Evolutionary conservation across 1,140 invertebrate genomes (phyloP), one percentile per base, ranked within the genome.

Genomic region (Paracyclopina nana): DNA sequence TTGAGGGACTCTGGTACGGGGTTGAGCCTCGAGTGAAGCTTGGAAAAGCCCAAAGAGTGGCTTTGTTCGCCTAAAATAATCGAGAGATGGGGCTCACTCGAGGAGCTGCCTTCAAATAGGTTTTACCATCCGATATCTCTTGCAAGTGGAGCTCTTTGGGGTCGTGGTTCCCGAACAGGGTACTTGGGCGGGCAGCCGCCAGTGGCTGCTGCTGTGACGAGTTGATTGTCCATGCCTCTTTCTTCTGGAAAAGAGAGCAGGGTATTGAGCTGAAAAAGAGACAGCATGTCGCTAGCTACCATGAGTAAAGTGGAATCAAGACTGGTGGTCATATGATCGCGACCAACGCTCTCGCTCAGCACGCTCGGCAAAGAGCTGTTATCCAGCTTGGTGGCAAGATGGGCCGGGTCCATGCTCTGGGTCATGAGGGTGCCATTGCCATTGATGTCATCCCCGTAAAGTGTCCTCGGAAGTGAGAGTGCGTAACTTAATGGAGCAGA

Each of bases 1-100:
- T 50, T 50, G 14, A 50, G 25, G 2, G 48, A 50, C 38, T 50
- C 48, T 14, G 48, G 48, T 24, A 50, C 29, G 14, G 48, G 28
- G 25, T 50, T 50, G 11, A 50, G 34, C 5, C 30, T 12, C 29
- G 12, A 28, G 24, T 48, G 45, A 28, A 48, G 45, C 14, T 27
- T 25, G 14, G 24, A 14, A 28, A 28, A 48, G n/a, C 12, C 6
- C 28, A 16, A 28, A 27, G 42, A 4, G 16, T 44, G 42, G 12
- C 16, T 24, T 24, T 20, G 24, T 6, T 44, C 42, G 24, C 5
- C 42, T 44, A 14, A 24, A 20, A 5, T 9, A 11, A 20, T 42
- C 18, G 8, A 18, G 8, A 31, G 8, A 9, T 14, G 14, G 29
- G 14, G 14, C 29, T 9, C 29, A 31, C 8, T 14, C 14, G 29